These are phyloP conservation scores for Stichopus chloronotus DNA, from an alignment of 35 echinoderm and acorn worm species.

Conservation along the genomic window DNA sequence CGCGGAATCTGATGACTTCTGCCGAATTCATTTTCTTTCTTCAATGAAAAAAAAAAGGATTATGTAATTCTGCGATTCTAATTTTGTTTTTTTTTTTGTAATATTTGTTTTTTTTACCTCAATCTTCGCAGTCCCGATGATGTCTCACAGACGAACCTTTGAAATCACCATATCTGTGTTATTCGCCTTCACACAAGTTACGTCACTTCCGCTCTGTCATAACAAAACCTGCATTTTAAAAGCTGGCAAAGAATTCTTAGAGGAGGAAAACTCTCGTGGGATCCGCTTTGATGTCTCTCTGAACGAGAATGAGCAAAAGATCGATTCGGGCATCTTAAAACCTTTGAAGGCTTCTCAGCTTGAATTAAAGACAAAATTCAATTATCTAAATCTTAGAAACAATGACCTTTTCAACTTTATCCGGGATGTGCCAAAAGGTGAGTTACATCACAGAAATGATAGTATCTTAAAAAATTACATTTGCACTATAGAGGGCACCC, in stretches of 20 bases:
- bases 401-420: not conserved
- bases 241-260: not conserved
- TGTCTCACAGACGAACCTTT: not conserved
- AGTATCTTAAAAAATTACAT: not conserved
- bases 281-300: not conserved
- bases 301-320: not conserved
- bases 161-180: not conserved
- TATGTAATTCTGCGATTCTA: too few species aligned
- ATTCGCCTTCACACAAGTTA: not conserved
- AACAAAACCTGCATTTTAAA: not conserved
- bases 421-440: slow-evolving; percentile 25
- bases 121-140: not conserved
- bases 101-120: too few species aligned
- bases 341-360: not conserved
- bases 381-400: not conserved
- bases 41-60: too few species aligned
- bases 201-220: not conserved
- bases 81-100: too few species aligned
- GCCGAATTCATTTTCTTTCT: too few species aligned
- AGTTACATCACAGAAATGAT: not conserved
- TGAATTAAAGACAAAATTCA: not conserved
- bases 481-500: too few species aligned
- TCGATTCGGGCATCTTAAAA: not conserved
- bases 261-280: not conserved
- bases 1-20: too few species aligned